These are phyloP conservation scores for Hyperoplus immaculatus DNA, from an alignment of 2,797 vertebrate genomes.

Conservation along the genomic window DNA sequence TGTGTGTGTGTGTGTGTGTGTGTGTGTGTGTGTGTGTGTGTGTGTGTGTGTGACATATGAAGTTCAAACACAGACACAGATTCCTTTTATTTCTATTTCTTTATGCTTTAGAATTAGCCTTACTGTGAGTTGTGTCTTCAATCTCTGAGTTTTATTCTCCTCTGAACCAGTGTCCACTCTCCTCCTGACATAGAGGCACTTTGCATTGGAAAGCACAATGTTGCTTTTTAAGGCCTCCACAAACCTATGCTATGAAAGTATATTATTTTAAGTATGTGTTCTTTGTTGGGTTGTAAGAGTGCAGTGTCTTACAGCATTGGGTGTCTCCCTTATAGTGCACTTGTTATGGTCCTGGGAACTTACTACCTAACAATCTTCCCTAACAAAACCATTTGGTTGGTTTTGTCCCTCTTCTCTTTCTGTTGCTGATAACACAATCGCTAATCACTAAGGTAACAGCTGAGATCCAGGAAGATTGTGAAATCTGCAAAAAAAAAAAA, in stretches of 20 bases:
- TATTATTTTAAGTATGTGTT: no score
- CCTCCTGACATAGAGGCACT: no score
- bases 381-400: background rate
- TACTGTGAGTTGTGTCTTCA: background rate
- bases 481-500: background rate
- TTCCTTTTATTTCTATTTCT: background rate
- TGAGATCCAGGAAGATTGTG: background rate
- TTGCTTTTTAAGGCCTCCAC: no score
- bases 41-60: background rate
- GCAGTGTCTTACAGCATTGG: background rate
- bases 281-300: background rate
- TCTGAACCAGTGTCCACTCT: background rate
- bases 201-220: no score
- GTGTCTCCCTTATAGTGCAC: background rate
- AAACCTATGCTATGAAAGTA: no score
- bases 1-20: slow-evolving; percentile 30
- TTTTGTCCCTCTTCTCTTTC: background rate
- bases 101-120: no score
- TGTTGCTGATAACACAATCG: background rate
- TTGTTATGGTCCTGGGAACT: background rate
- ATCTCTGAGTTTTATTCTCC: background rate
- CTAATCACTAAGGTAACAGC: background rate
- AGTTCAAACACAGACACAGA: slow-evolving; percentile 4
- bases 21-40: slow-evolving; percentile 2
- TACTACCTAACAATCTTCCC: background rate